phyloP scores from a whole-genome alignment of 2,113 vertebrate species.

The Sylvia atricapilla region DNA sequence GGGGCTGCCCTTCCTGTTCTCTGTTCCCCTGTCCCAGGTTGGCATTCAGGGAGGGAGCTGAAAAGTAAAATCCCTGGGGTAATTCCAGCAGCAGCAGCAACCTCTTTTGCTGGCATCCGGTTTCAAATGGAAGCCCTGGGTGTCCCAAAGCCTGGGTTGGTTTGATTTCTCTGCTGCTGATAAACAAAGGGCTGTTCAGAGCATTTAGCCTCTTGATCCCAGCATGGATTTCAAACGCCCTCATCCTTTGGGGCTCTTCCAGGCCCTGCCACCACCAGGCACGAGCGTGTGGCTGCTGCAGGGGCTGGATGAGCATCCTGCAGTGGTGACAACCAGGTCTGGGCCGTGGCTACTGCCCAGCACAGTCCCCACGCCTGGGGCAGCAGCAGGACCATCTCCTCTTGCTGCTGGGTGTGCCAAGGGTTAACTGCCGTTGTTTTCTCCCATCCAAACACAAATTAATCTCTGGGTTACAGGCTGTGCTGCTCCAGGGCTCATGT shows the following conservation, averaged over 20 bases:
- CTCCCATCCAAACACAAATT: not conserved
- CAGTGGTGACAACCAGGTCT: not conserved
- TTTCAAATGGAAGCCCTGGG: not conserved
- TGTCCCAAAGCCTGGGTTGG: rapidly evolving
- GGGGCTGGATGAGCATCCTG: not conserved
- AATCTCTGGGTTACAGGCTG: constrained; percentile 25
- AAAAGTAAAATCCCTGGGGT: not conserved
- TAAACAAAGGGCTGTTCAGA: not conserved
- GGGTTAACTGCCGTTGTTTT: not conserved
- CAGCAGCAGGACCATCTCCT: not conserved
- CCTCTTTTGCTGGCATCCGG: not conserved
- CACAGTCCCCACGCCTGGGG: rapidly evolving
- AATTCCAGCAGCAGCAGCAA: not conserved
- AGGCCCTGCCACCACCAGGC: not conserved
- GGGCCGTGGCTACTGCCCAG: not conserved
- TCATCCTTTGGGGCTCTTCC: not conserved
- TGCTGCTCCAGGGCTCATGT: not conserved
- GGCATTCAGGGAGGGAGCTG: not conserved
- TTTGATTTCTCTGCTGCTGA: not conserved
- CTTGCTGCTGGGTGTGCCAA: not conserved
- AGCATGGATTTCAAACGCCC: not conserved
- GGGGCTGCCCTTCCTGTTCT: not conserved
- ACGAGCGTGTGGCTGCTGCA: not conserved
- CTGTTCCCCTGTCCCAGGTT: not conserved
- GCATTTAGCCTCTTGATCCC: not conserved